Evolutionary conservation across 2,113 vertebrate species (phyloP).

Genomic region (Cygnus buccinator): DNA sequence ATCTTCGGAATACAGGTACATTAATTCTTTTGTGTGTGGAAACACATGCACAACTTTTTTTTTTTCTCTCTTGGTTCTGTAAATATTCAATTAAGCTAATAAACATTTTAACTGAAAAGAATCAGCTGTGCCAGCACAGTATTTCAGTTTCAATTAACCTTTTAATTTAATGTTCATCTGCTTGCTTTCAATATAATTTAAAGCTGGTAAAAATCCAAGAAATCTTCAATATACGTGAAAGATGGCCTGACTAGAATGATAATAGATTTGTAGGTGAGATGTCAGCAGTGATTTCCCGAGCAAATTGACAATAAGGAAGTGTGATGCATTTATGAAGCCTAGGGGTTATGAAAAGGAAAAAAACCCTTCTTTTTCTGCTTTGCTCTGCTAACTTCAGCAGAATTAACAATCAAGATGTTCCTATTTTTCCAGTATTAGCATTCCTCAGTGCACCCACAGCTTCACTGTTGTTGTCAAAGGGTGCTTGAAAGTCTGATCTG

Average conservation of each 20-base stretch:
- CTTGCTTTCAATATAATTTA: slow-evolving; percentile 26
- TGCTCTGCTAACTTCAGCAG: slow-evolving; percentile 27
- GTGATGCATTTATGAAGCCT: slow-evolving; percentile 17
- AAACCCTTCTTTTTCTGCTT: not conserved
- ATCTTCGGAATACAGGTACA: not conserved
- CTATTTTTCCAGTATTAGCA: slow-evolving; percentile 27
- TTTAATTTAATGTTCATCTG: slow-evolving; percentile 54
- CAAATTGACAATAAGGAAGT: slow-evolving; percentile 54
- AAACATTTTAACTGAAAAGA: slow-evolving; percentile 48
- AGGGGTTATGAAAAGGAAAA: not conserved
- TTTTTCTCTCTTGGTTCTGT: slow-evolving; percentile 15
- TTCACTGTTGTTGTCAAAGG: not conserved
- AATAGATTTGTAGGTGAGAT: slow-evolving; percentile 42
- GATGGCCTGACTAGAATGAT: slow-evolving; percentile 1
- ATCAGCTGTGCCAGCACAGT: slow-evolving; percentile 8
- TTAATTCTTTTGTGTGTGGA: not conserved
- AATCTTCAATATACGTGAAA: slow-evolving; percentile 14
- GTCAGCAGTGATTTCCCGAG: not conserved
- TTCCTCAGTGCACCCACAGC: not conserved
- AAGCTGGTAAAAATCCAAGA: slow-evolving; percentile 49
- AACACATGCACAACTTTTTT: not conserved
- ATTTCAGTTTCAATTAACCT: slow-evolving; percentile 61
- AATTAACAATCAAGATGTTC: slow-evolving; percentile 43
- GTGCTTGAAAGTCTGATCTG: slow-evolving; percentile 36
- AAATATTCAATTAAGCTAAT: slow-evolving; percentile 52